Conservation (phyloP, 2,113 vertebrate species). For the Alethe castanea region DNA sequence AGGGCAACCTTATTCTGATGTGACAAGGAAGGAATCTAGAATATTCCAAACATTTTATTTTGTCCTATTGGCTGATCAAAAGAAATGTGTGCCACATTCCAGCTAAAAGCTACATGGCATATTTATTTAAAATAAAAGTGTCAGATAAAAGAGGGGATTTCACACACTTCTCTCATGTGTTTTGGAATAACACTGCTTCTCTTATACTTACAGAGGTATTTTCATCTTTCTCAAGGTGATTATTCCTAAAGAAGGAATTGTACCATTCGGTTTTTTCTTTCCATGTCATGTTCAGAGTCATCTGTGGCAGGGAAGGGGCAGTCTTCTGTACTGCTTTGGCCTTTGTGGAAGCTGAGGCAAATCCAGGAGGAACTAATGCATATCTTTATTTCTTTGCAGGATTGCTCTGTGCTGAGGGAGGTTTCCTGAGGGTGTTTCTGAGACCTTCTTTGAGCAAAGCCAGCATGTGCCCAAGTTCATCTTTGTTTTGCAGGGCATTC, state of each 20-base stretch:
- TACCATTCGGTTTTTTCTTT: background rate
- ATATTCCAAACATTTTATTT: background rate
- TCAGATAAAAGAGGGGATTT: background rate
- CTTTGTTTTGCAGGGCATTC: background rate
- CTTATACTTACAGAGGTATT: background rate
- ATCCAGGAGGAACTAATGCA: fast-evolving
- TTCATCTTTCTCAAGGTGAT: background rate
- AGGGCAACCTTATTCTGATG: background rate
- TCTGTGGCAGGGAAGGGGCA: background rate
- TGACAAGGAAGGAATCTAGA: background rate
- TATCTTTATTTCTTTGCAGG: background rate
- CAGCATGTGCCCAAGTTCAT: background rate
- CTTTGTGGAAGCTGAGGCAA: background rate
- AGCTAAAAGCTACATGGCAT: background rate
- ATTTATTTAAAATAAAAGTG: background rate
- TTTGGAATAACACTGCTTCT: background rate
- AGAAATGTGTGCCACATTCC: background rate
- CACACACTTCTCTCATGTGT: background rate
- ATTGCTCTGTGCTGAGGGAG: background rate
- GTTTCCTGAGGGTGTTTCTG: background rate
- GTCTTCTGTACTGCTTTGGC: background rate
- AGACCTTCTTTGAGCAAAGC: background rate
- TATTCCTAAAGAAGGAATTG: background rate
- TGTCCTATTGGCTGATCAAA: background rate
- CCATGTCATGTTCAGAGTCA: background rate